Base-by-base conservation (phyloP, 1,140 invertebrate genomes). In the Riptortus pedestris region DNA sequence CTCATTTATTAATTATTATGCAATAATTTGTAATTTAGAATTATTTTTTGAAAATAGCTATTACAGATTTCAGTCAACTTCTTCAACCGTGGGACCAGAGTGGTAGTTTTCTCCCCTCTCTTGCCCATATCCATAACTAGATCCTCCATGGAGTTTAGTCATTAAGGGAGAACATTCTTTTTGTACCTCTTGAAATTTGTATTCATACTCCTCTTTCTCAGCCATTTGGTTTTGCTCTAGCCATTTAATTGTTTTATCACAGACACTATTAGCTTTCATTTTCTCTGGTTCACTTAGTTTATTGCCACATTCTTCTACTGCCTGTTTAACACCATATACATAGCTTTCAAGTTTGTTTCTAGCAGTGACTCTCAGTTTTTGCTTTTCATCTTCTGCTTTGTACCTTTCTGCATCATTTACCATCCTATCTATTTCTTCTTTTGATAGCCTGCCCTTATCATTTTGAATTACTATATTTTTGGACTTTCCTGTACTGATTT, bases 271-370 rank as follows among this genome's bases (percentile, higher is more conserved):
- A 61, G 78, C 73, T 4, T 65, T 67, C n/a, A 65, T 67, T 45
- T 74, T 75, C 59, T 82, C 80, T 26, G 70, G 55, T 1, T 73
- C 71, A 0, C 62, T 71, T 9, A 81, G 62, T 65, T 72, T 74
- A 3, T 71, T 69, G 7, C 73, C 67, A 47, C 72, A 72, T 0
- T 79, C 75, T 16, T 77, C 70, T 0, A 79, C 70, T 4, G 75
- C 78, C 69, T 74, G 73, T 74, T 91, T 91, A 71, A 87, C 88
- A 67, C 79, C 85, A 79, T 83, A 93, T 27, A 88, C 78, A 72
- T 94, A 94, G 24, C 81, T 79, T 74, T 95, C 92, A n/a, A 94
- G 77, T 63, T 81, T 78, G 72, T 95, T 95, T 67, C 88, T 85
- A 1, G 84, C 76, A 60, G 79, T 72, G 14, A 94, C 83, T 57